Percentiles rank a stretch among this genome's conserved stretches.
Conservation (phyloP, 2,888 invertebrate species). For the Eupithecia centaureata region DNA sequence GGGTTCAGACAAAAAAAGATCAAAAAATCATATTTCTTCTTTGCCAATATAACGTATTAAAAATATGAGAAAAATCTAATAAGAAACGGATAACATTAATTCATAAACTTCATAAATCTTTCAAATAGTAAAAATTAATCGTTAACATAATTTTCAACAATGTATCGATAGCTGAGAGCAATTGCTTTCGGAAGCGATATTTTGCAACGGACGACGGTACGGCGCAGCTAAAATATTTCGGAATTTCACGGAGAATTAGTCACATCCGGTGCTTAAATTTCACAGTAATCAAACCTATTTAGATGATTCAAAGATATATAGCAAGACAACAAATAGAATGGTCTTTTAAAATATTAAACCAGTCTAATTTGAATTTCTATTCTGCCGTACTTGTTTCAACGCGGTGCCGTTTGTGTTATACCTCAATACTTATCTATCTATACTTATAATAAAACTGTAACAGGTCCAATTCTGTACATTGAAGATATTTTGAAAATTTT, state of each 20-base stretch:
- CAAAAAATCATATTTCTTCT: not conserved
- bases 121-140: not conserved
- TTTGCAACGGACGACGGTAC: slow-evolving; percentile 43
- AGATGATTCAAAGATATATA: not conserved
- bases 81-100: not conserved
- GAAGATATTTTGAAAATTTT: too few species aligned
- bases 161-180: slow-evolving; percentile 30
- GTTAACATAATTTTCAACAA: slow-evolving; percentile 17
- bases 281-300: not conserved
- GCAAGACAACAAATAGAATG: too few species aligned
- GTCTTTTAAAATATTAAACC: not conserved
- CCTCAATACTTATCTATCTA: too few species aligned
- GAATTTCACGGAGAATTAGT: slow-evolving; percentile 54
- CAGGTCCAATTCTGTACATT: too few species aligned
- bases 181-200: slow-evolving; percentile 44
- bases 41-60: not conserved
- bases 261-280: slow-evolving; percentile 51
- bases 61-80: not conserved
- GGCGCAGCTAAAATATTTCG: slow-evolving; percentile 44
- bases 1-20: not conserved
- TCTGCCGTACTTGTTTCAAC: too few species aligned
- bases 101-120: slow-evolving; percentile 4
- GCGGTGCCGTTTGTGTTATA: too few species aligned
- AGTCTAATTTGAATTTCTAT: not conserved
- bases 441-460: too few species aligned